These are phyloP conservation scores for Macaria notata DNA, from an alignment of 2,888 invertebrate species.

Conservation along the genomic window DNA sequence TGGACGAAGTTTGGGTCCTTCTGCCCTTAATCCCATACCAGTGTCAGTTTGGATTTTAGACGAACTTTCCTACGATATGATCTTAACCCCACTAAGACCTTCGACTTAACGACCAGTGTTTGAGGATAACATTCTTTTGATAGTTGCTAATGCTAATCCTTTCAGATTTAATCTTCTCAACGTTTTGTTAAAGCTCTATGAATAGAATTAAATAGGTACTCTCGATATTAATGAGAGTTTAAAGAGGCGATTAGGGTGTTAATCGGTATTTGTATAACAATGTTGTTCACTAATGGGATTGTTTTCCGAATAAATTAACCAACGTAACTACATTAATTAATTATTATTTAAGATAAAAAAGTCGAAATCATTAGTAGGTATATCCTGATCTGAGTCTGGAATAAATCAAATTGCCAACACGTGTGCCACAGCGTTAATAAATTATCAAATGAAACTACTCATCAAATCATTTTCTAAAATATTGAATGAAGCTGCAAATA, in stretches of 20 bases:
- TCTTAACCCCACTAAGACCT: conserved; percentile 36
- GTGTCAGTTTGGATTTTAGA: conserved; percentile 50
- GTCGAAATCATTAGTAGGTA: too few relatives aligned
- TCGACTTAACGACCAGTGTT: conserved; percentile 25
- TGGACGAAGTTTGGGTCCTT: conserved; percentile 52
- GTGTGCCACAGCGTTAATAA: too few relatives aligned
- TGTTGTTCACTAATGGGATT: conserved; percentile 11
- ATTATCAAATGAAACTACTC: too few relatives aligned
- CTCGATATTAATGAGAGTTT: conserved; percentile 29
- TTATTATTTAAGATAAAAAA: too few relatives aligned
- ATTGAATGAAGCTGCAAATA: too few relatives aligned
- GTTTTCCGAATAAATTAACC: too few relatives aligned
- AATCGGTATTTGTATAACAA: conserved; percentile 23
- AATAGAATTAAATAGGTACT: conserved; percentile 26
- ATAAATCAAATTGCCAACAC: too few relatives aligned
- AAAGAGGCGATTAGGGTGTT: conserved; percentile 32
- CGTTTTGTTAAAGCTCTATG: conserved; percentile 8
- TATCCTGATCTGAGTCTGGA: too few relatives aligned
- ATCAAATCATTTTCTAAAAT: too few relatives aligned
- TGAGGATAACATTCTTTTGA: conserved; percentile 23
- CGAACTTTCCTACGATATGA: conserved; percentile 49
- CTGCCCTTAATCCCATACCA: conserved; percentile 49
- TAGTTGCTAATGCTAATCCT: conserved; percentile 17
- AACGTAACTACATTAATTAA: too few relatives aligned
- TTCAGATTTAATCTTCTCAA: conserved; percentile 16